A percentile compares a stretch with the other conserved stretches of the same genome.
Conservation (phyloP, 2,113 vertebrate genomes). For the Petrocephalus microphthalmus region DNA sequence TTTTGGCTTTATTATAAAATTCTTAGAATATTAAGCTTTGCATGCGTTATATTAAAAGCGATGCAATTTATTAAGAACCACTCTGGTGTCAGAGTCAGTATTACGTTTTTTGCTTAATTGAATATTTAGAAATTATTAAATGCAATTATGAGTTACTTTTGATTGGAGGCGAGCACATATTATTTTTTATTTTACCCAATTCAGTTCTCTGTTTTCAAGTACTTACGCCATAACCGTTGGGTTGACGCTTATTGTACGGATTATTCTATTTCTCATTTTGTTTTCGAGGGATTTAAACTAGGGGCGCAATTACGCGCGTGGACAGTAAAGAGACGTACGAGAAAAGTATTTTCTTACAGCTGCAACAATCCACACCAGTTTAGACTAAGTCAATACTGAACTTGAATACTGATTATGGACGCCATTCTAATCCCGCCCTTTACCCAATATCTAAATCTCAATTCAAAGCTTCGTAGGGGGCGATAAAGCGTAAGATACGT, state of each 20-base stretch:
- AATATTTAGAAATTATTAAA: neutral
- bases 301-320: neutral
- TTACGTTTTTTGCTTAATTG: neutral
- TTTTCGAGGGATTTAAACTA: neutral
- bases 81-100: neutral
- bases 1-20: neutral
- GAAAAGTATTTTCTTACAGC: neutral
- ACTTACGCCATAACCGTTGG: neutral
- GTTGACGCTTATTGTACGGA: neutral
- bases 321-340: neutral
- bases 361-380: slow-evolving; percentile 24
- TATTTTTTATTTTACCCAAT: neutral
- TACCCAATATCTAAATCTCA: neutral
- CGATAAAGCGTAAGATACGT: neutral
- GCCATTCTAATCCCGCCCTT: neutral
- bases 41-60: neutral
- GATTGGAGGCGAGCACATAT: neutral
- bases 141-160: neutral
- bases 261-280: neutral
- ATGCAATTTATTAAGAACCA: neutral
- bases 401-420: neutral
- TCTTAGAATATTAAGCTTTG: neutral
- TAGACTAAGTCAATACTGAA: neutral
- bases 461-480: neutral
- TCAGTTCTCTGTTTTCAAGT: neutral